Evolutionary conservation across 2,797 vertebrate species (phyloP), one percentile per base, ranked within the genome.

Genomic region (Gallinago solitaria): DNA sequence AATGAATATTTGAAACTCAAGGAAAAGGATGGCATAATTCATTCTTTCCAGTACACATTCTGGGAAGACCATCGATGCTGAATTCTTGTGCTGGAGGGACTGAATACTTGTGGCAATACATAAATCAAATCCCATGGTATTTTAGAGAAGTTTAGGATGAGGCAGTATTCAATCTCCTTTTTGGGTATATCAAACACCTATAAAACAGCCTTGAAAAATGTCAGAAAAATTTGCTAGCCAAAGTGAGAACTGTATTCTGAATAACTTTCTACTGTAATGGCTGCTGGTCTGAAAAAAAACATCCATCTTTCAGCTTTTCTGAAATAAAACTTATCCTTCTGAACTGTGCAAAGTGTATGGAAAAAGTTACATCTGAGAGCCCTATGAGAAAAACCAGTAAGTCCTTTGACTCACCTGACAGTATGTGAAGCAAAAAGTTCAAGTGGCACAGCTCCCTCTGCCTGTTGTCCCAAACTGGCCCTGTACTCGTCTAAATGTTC

Each of bases 401-500:
- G 21, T 43, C 24, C 80, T 83, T 53, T 93, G 33, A 95, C 93
- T 98, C 89, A 98, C 98, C 98, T 97, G 80, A 92, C 93, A 84
- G 61, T 17, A 13, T 96, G 97, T 24, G 97, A 96, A 92, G 97
- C 73, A 81, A 97, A 97, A 89, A 96, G 56, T 83, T 98, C 97
- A 80, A 97, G 48, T 18, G 97, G 48, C 93, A 98, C 94, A 85
- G 97, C 37, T 67, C 97, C 97, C 54, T 98, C 98, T 93, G 97
- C 96, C 21, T 95, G 94, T 77, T 98, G 98, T 85, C 97, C 98
- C 53, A 98, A 94, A 97, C 96, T 97, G 83, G 97, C 93, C 96
- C 98, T 99, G 98, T 99, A 99, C 87, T 99, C 98, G 60, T 99
- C 98, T 95, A 99, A 98, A 96, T 99, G 98, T 95, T 99, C 99